phyloP scores from a whole-genome alignment of 2,113 vertebrate species.

The Chitala chitala region DNA sequence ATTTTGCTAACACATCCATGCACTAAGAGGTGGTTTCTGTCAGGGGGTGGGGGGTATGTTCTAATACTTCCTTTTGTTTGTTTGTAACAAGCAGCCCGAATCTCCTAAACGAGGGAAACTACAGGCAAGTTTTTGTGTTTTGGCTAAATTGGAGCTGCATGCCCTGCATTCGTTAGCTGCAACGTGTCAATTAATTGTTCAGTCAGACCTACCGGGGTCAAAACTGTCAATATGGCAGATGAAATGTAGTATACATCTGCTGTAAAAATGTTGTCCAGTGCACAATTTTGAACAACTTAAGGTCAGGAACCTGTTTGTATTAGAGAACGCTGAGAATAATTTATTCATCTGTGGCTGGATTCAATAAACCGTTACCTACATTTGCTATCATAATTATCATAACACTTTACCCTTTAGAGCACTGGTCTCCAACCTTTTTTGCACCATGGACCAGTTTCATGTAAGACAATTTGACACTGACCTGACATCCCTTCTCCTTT shows the following conservation, averaged over 20 bases:
- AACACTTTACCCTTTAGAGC: too few species aligned
- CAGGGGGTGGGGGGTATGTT: conserved; percentile 43
- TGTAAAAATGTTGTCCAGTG: too few species aligned
- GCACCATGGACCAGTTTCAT: not conserved
- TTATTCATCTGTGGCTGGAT: too few species aligned
- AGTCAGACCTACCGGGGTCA: not conserved
- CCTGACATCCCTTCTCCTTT: conserved; percentile 36
- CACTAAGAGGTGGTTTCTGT: conserved; percentile 33
- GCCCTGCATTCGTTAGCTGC: not conserved
- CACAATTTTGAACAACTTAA: too few species aligned
- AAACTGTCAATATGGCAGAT: not conserved
- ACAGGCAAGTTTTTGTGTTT: conserved; percentile 78
- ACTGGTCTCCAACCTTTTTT: not conserved
- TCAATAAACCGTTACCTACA: too few species aligned
- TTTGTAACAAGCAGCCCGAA: conserved; percentile 85
- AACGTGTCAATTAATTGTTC: not conserved
- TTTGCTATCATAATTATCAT: too few species aligned
- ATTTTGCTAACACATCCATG: not conserved
- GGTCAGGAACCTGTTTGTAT: too few species aligned
- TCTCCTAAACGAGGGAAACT: conserved; percentile 87
- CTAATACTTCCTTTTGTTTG: conserved; percentile 76
- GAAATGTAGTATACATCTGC: not conserved
- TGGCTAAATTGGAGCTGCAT: not conserved
- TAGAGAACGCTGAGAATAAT: too few species aligned
- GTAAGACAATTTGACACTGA: not conserved